Evolutionary conservation across 2,797 vertebrate genomes (phyloP).

Genomic region (Acanthis flammea): DNA sequence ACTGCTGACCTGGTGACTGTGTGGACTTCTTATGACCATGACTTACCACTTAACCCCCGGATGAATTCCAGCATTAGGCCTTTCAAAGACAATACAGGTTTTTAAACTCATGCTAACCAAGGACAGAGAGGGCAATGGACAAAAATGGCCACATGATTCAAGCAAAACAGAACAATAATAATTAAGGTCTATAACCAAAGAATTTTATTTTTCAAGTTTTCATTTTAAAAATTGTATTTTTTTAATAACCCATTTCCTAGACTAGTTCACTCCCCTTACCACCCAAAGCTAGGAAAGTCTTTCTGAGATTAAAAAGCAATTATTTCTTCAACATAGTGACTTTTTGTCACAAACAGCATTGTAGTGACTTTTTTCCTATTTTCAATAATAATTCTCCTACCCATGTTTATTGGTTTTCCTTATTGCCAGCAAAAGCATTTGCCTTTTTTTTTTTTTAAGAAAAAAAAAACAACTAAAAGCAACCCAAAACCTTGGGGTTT

Average conservation of each 20-base stretch:
- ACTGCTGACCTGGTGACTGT: conserved; percentile 55
- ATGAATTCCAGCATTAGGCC: conserved; percentile 26
- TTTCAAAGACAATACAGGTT: conserved; percentile 32
- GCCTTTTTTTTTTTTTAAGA: background rate
- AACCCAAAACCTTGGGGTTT: background rate
- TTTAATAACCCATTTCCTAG: background rate
- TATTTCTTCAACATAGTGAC: background rate
- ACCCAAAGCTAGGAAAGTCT: background rate
- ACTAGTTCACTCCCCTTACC: background rate
- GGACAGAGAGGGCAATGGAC: background rate
- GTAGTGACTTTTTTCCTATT: background rate
- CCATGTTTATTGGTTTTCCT: background rate
- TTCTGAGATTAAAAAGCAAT: background rate
- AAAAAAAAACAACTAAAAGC: background rate
- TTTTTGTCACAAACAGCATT: background rate
- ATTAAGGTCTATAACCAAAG: background rate
- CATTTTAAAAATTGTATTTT: accelerated
- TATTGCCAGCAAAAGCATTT: background rate
- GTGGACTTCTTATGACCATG: conserved; percentile 29
- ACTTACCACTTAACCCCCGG: conserved; percentile 50
- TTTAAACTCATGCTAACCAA: conserved; percentile 31
- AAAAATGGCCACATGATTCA: background rate
- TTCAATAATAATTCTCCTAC: background rate
- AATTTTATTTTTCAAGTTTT: background rate
- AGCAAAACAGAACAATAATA: background rate